phyloP scores from a whole-genome alignment of 2,888 invertebrate species.

The Agrochola circellaris region DNA sequence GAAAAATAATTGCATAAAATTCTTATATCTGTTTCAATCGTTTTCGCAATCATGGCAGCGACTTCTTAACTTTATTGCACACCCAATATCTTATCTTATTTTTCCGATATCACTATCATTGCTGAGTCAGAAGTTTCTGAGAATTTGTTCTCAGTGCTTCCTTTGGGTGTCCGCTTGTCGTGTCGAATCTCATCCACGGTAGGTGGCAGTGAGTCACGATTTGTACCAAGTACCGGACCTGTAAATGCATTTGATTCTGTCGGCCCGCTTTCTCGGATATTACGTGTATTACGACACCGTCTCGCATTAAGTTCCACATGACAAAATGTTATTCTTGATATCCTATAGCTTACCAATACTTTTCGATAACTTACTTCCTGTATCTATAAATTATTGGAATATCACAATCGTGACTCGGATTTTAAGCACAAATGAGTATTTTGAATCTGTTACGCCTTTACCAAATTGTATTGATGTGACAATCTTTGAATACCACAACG shows the following conservation, averaged over 20 bases:
- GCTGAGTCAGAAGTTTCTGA: conserved; percentile 64
- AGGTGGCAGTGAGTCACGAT: conserved; percentile 74
- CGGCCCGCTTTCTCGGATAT: conserved; percentile 67
- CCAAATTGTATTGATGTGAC: conserved; percentile 14
- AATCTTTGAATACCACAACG: conserved; percentile 14
- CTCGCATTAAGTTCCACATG: conserved; percentile 16
- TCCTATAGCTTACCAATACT: neutral
- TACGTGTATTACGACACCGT: conserved; percentile 54
- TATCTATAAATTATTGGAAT: neutral
- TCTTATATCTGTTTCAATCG: conserved; percentile 23
- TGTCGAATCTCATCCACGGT: conserved; percentile 68
- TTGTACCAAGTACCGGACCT: conserved; percentile 56
- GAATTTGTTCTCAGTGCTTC: conserved; percentile 59
- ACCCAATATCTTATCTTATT: conserved; percentile 31
- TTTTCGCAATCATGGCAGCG: conserved; percentile 28
- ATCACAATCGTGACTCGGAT: too few relatives aligned
- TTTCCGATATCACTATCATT: conserved; percentile 24
- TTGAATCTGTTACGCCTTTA: conserved; percentile 1
- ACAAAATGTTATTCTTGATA: conserved; percentile 18
- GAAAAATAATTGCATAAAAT: conserved; percentile 31
- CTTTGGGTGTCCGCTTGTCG: conserved; percentile 57
- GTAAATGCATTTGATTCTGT: conserved; percentile 61
- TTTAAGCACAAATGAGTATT: neutral
- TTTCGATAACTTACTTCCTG: neutral
- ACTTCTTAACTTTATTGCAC: conserved; percentile 8